Evolutionary conservation across 2,113 vertebrate genomes (phyloP), one percentile per base, ranked within the genome.

Genomic region (Mirza zaza): DNA sequence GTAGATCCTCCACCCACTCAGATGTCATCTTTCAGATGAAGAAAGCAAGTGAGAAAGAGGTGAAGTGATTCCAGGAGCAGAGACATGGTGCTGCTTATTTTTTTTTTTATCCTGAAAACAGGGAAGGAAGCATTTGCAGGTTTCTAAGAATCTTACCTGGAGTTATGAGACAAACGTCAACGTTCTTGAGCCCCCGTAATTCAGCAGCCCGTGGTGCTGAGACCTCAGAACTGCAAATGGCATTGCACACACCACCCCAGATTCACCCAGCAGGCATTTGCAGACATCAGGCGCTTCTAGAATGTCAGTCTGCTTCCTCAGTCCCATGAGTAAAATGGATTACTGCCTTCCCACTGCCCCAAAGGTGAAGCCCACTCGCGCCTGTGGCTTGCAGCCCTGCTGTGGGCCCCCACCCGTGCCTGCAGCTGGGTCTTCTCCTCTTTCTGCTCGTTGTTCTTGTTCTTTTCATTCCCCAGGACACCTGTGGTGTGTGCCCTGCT

Each of bases 91-190:
- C 15, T 23, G 14, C 39, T 65, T 39, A 6, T 48, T 42, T 57
- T 36, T 57, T 36, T 65, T 80, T 36, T 42, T 80, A 36, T 81
- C 75, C 42, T 18, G 23, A 82, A 84, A 36, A 8, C 63, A n/a
- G 2, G 87, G 80, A 82, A 91, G 87, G 80, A 82, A 91, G 17
- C 77, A 18, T 18, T 87, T 76, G 14, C 21, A 73, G n/a, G 36
- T 75, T 1, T 2, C 15, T 36, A 29, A 48, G 71, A 87, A 73
- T 91, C 73, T 59, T 52, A 34, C 11, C 25, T 45, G 45, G 68
- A 79, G 23, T 73, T 39, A 8, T 1, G 63, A 63, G 65, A 20
- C 4, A 4, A 9, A 70, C 59, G 14, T 32, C 14, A 29, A 14
- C 8, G 7, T 15, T 4, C 76, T 63, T 2, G 9, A 81, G 12